Percentiles rank a stretch among this genome's conserved stretches.
Evolutionary conservation across 2,888 invertebrate genomes (phyloP).

Genomic region (Netelia melanura): DNA sequence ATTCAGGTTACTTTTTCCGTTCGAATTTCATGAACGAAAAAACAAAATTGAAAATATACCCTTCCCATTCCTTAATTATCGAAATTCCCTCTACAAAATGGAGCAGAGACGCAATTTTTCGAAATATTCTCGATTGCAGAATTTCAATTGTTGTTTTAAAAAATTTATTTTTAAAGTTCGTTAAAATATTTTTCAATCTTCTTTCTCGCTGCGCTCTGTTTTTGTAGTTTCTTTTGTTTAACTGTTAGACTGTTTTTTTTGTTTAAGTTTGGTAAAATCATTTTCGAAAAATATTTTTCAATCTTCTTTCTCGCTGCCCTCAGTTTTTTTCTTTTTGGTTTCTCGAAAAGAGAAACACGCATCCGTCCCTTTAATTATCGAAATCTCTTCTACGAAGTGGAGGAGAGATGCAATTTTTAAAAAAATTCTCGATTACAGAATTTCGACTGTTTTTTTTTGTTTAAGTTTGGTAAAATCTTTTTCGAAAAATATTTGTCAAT

Average conservation of each 20-base stretch:
- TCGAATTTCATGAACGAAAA: not conserved
- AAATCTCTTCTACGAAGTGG: not conserved
- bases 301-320: not conserved
- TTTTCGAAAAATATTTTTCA: conserved; percentile 28
- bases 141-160: too few species aligned
- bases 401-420: too few species aligned
- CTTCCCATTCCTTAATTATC: not conserved
- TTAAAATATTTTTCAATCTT: conserved; percentile 33
- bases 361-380: not conserved
- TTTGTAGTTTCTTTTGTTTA: not conserved
- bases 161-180: not conserved
- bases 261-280: conserved; percentile 15
- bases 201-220: not conserved
- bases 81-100: not conserved
- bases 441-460: too few species aligned
- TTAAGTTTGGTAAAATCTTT: too few species aligned
- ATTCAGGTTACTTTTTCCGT: too few species aligned
- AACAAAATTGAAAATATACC: too few species aligned
- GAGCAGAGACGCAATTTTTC: not conserved
- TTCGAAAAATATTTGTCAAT: too few species aligned
- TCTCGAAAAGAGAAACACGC: conserved; percentile 25
- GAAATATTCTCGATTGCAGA: not conserved
- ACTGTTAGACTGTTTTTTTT: too few species aligned
- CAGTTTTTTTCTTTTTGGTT: not conserved
- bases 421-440: too few species aligned